Conservation (phyloP, 2,113 vertebrate genomes). For the Camelus bactrianus region DNA sequence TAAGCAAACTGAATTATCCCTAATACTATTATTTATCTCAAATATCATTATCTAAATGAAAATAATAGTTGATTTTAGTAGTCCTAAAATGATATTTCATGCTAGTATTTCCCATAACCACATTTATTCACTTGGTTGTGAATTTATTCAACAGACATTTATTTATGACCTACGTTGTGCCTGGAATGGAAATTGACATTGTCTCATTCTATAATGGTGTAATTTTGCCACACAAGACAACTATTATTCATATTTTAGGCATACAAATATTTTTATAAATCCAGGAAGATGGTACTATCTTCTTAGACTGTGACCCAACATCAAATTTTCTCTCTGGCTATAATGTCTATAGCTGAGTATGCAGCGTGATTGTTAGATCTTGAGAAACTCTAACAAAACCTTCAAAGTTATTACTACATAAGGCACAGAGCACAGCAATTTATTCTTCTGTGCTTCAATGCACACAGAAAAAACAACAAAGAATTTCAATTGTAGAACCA, state of each 20-base stretch:
- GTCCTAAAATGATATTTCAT: neutral
- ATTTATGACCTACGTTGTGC: neutral
- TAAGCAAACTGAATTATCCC: neutral
- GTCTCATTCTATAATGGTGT: neutral
- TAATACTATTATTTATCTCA: neutral
- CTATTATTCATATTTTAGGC: neutral
- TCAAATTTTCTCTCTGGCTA: neutral
- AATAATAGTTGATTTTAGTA: neutral
- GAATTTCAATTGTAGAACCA: neutral
- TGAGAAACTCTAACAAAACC: neutral
- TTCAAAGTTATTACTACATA: neutral
- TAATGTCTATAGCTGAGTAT: neutral
- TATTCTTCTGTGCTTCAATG: slow-evolving; percentile 9
- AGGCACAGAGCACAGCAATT: neutral
- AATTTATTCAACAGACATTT: neutral
- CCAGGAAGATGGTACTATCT: neutral
- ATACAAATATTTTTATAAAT: neutral
- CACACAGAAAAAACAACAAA: neutral
- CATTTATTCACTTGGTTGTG: neutral
- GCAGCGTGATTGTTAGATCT: neutral
- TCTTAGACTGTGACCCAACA: neutral
- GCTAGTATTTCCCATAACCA: neutral
- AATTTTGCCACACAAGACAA: neutral
- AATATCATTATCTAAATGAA: neutral
- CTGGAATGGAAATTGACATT: neutral